A percentile compares a stretch with the other conserved stretches of the same genome.
Conservation (phyloP, 2,113 vertebrate genomes). For the Ptilonorhynchus violaceus region DNA sequence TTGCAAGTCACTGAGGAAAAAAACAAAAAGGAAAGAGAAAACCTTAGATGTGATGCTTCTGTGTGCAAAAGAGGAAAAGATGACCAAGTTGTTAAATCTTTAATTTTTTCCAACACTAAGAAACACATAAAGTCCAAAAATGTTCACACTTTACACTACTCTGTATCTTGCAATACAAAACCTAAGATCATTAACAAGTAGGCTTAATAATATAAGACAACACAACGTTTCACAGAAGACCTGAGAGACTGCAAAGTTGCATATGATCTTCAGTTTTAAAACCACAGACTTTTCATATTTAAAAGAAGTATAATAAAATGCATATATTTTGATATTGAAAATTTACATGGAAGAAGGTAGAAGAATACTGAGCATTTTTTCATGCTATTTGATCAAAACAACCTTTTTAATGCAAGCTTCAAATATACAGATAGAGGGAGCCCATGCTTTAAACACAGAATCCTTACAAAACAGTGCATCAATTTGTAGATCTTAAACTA, state of each 20-base stretch:
- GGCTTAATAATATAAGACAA: neutral
- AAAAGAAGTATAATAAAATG: neutral
- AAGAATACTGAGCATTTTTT: neutral
- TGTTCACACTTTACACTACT: neutral
- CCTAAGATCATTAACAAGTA: neutral
- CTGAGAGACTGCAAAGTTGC: neutral
- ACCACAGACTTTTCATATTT: accelerated
- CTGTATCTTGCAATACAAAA: neutral
- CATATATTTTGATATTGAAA: neutral
- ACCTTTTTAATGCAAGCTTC: neutral
- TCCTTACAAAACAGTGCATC: neutral
- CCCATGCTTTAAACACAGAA: neutral
- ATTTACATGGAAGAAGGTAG: neutral
- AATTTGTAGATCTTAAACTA: neutral
- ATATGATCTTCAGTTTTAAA: neutral
- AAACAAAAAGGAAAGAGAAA: neutral
- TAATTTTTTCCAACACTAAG: neutral
- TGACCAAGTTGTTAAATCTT: neutral
- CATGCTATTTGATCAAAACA: neutral
- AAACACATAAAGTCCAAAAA: neutral
- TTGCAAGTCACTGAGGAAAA: neutral
- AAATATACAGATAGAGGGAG: neutral
- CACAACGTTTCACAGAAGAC: neutral
- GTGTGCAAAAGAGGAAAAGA: neutral
- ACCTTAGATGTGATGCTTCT: neutral